Percentiles rank a stretch among this genome's conserved stretches.
phyloP scores from a whole-genome alignment of 2,797 vertebrate genomes.

The Schizothorax lantsangensis region DNA sequence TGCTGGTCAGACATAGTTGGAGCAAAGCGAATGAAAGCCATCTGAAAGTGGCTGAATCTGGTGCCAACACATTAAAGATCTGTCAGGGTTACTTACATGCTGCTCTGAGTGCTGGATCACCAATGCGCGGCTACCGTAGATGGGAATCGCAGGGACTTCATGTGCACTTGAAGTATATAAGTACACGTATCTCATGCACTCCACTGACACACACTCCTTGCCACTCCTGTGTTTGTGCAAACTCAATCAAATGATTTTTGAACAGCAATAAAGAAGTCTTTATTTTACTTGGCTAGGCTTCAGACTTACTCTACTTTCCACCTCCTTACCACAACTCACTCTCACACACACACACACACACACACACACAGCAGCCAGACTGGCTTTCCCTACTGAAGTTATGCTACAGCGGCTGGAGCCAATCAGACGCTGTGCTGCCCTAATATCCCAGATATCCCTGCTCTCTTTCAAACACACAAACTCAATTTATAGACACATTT shows the following conservation, averaged over 20 bases:
- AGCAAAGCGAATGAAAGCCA: constrained; percentile 52
- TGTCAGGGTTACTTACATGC: constrained; percentile 55
- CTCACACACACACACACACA: constrained; percentile 57
- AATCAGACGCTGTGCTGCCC: constrained; percentile 92
- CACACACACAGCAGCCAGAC: constrained; percentile 82
- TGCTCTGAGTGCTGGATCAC: constrained; percentile 13
- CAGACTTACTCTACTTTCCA: constrained; percentile 61
- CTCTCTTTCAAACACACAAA: constrained; percentile 96
- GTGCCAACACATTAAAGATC: constrained; percentile 56
- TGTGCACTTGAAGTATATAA: constrained; percentile 54
- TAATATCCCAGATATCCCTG: constrained; percentile 98
- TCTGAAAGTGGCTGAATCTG: constrained; percentile 48
- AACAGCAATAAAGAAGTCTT: constrained; percentile 92
- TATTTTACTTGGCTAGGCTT: constrained; percentile 92
- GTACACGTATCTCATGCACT: constrained; percentile 21
- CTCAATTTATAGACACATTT: constrained; percentile 99
- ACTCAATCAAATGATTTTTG: constrained; percentile 94
- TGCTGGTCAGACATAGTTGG: constrained; percentile 52
- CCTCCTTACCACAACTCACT: constrained; percentile 58
- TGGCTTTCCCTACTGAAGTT: constrained; percentile 92
- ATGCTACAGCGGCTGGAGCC: constrained; percentile 94
- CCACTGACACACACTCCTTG: constrained; percentile 57
- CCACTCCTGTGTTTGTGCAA: constrained; percentile 83
- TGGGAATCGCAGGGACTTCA: constrained; percentile 36
- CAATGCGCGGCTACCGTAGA: constrained; percentile 54